phyloP scores from a whole-genome alignment of 2,888 invertebrate species.

The Horisme vitalbata region DNA sequence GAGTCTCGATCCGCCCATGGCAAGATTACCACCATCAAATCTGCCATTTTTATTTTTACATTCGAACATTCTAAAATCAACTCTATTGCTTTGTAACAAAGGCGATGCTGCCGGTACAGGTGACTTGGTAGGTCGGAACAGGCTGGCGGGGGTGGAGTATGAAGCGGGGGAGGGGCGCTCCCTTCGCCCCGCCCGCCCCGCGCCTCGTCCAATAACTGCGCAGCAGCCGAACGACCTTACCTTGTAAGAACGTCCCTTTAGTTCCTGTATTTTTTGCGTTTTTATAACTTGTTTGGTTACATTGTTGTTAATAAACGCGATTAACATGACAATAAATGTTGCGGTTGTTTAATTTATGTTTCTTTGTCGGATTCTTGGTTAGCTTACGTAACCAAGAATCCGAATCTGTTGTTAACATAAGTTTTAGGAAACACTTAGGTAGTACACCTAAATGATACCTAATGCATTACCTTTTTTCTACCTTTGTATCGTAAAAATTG shows the following conservation, averaged over 20 bases:
- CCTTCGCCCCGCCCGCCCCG: constrained; percentile 72
- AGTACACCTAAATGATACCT: too few species aligned
- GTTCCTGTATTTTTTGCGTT: constrained; percentile 59
- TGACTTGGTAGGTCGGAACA: constrained; percentile 61
- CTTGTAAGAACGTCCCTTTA: constrained; percentile 75
- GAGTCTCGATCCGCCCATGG: constrained; percentile 78
- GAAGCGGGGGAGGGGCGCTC: constrained; percentile 66
- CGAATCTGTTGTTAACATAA: too few species aligned
- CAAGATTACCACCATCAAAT: constrained; percentile 71
- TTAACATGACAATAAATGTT: constrained; percentile 16
- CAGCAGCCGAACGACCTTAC: constrained; percentile 68
- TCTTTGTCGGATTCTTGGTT: too few species aligned
- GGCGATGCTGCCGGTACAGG: constrained; percentile 51
- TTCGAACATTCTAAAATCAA: constrained; percentile 42
- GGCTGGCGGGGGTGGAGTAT: constrained; percentile 66
- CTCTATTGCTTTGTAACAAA: constrained; percentile 45
- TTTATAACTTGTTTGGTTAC: constrained; percentile 51
- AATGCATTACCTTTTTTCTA: too few species aligned
- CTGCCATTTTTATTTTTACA: constrained; percentile 51
- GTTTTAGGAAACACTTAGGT: too few species aligned
- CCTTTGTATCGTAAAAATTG: too few species aligned
- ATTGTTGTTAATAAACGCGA: constrained; percentile 22
- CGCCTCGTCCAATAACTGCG: constrained; percentile 65
- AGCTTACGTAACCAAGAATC: too few species aligned
- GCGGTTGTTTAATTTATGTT: not conserved